A percentile compares a stretch with the other conserved stretches of the same genome.
Evolutionary conservation across 2,888 invertebrate species (phyloP).

Genomic region (Nephrotoma appendiculata): DNA sequence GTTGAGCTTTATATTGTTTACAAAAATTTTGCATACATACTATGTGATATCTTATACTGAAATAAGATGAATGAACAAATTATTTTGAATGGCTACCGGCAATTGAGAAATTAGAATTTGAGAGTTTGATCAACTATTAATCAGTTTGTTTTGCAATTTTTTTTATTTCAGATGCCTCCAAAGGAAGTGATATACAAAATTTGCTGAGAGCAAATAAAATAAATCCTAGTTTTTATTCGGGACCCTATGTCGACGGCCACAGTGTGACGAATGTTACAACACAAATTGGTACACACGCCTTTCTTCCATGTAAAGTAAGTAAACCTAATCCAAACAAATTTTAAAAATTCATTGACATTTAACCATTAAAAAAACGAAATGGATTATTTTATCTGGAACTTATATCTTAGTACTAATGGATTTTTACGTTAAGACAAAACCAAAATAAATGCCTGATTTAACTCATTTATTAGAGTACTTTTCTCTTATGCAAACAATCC

Average conservation of each 20-base stretch:
- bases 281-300: slow-evolving; percentile 82
- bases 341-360: neutral
- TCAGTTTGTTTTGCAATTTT: too few relatives aligned
- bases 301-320: slow-evolving; percentile 72
- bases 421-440: neutral
- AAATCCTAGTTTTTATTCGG: slow-evolving; percentile 34
- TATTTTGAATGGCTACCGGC: too few relatives aligned
- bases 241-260: slow-evolving; percentile 71
- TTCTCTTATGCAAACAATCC: too few relatives aligned
- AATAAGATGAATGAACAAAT: too few relatives aligned
- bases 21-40: too few relatives aligned
- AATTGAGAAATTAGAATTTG: too few relatives aligned
- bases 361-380: neutral
- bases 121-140: too few relatives aligned
- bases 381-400: neutral
- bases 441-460: neutral
- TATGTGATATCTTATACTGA: too few relatives aligned
- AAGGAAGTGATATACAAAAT: neutral
- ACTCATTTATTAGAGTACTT: neutral
- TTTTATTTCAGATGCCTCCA: neutral
- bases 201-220: neutral
- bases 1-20: too few relatives aligned
- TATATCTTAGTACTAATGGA: neutral
- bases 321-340: neutral
- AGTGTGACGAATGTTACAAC: slow-evolving; percentile 81